Base-by-base conservation (phyloP, 2,113 vertebrate species). In the Phycodurus eques region DNA sequence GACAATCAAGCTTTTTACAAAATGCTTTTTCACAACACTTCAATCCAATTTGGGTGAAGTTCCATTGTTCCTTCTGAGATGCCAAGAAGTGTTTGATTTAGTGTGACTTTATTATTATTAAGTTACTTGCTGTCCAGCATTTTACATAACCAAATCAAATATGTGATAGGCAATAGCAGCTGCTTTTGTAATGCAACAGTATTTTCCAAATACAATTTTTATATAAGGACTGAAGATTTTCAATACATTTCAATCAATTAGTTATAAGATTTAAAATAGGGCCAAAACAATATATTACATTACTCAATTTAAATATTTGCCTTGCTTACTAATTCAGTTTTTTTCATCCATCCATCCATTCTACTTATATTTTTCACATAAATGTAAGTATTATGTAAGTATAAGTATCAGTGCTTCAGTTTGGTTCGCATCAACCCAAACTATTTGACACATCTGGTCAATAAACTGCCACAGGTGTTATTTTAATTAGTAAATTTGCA, bases 11-110 rank as follows among this genome's bases (percentile, higher is more conserved):
- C 44, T 72, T 27, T 57, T 73, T 71, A 61, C 73, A 59, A 17
- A 57, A 59, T 71, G 56, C 47, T 10, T 63, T 66, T 51, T 53
- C 5, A 19, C 31, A 59, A 69, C 63, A 65, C 59, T 70, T 74
- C 47, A 63, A 72, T 61, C 69, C 67, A 42, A 63, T 42, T 39
- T 56, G 86, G 74, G 46, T 78, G 71, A 72, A 80, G 79, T 78
- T 79, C 35, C 70, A 80, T 61, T 51, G 84, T 84, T 89, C 84
- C 88, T 88, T 83, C 73, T 71, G 83, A 84, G 60, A 91, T 83
- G 88, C 89, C 87, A 89, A 90, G 89, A 85, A 77, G 71, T 65
- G 39, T 22, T 7, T 43, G 42, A 43, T 44, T 63, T 49, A 66
- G 57, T 76, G 59, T 56, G 22, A 71, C 39, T 72, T 68, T 5